Base-by-base conservation (phyloP, 2,797 vertebrate species). In the Enteromius afrohamiltoni region DNA sequence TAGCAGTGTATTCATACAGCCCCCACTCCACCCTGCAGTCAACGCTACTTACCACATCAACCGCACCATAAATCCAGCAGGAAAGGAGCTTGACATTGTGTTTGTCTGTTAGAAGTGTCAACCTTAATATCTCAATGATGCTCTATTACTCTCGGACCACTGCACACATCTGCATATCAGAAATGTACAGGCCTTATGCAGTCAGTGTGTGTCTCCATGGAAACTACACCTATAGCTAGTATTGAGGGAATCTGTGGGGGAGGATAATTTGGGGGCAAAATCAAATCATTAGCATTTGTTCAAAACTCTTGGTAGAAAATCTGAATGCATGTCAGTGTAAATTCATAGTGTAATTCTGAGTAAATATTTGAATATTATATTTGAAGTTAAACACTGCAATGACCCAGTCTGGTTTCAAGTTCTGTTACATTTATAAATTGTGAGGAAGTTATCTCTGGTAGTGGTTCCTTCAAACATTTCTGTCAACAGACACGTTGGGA, bases 121-220 rank as follows among this genome's bases (percentile, higher is more conserved):
- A n/a, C 40, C 26, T 34, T 53, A 76, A 83, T 74, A 62, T 75
- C 62, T 74, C 45, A 76, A 26, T 82, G 69, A 81, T 19, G 29
- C 67, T 31, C 9, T 42, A 17, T n/a, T 37, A 71, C 80, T 74
- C n/a, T n/a, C n/a, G 23, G 34, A 58, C 81, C 37, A 45, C 49
- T 34, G 17, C 47, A 65, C 62, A 68, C 55, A 86, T 80, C n/a
- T 70, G 67, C 84, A 83, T 73, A 31, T 67, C 1, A 3, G 58
- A 82, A 40, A 77, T 62, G 42, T 64, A 77, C 49, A 70, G 71
- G 45, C n/a, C 85, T 83, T 77, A 45, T 45, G 68, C 81, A 58
- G 34, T 53, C 70, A 37, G 31, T 77, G 71, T 80, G 68, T 81
- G 85, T 91, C 83, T 78, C 82, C 85, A 83, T 80, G 76, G 80